A percentile compares a stretch with the other conserved stretches of the same genome.
Evolutionary conservation across 2,113 vertebrate genomes (phyloP).

Genomic region (Pteruthius melanotis): DNA sequence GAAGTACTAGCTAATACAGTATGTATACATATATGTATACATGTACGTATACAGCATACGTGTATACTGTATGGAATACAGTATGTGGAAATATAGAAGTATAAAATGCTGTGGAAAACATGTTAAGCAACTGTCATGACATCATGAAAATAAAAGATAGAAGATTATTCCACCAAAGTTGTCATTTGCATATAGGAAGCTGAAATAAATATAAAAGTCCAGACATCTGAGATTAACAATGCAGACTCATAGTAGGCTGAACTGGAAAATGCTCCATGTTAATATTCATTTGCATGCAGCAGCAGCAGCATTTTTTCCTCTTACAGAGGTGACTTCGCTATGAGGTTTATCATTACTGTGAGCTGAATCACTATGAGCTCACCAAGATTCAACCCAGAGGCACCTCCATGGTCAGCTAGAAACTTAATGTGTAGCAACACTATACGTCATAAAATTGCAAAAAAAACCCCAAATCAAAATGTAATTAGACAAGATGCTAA

Average conservation of each 20-base stretch:
- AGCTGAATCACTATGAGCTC: conserved; percentile 10
- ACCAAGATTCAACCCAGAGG: background rate
- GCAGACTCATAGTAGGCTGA: background rate
- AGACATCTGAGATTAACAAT: background rate
- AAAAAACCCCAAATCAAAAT: background rate
- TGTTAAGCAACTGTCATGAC: background rate
- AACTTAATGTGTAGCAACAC: background rate
- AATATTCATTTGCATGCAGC: background rate
- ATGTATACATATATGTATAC: background rate
- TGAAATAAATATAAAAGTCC: background rate
- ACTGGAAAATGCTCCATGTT: background rate
- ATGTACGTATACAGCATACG: too few species aligned
- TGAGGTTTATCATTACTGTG: background rate
- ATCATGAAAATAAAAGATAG: background rate
- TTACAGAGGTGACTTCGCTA: background rate
- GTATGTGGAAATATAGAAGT: background rate
- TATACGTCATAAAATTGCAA: background rate
- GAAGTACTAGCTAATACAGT: background rate
- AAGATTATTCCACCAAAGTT: background rate
- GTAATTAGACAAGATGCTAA: background rate
- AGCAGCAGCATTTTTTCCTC: background rate
- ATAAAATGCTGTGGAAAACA: background rate
- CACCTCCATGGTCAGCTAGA: background rate
- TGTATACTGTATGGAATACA: background rate
- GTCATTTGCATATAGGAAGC: background rate